Evolutionary conservation across 1,140 invertebrate species (phyloP).

Genomic region (Drosophila simulans): DNA sequence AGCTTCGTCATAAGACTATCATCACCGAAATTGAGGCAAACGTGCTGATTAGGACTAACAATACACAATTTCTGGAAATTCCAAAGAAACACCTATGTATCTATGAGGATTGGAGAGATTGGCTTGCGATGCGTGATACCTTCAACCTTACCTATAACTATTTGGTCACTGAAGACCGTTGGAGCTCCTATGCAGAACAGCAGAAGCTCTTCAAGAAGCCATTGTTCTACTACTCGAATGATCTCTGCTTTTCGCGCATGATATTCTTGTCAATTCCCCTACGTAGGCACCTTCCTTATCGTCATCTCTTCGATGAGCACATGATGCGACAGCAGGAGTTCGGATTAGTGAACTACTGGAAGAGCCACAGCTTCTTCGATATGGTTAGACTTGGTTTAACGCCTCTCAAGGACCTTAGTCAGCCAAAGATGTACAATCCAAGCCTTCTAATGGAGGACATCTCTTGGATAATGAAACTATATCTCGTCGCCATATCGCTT

Average conservation of each 20-base stretch:
- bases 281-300: constrained; percentile 41
- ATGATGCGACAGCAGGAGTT: constrained; percentile 45
- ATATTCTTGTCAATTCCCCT: constrained; percentile 31
- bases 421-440: not conserved
- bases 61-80: not conserved
- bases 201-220: constrained; percentile 44
- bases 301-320: constrained; percentile 53
- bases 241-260: constrained; percentile 45
- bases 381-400: constrained; percentile 45
- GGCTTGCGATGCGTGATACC: constrained; percentile 7
- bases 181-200: constrained; percentile 46
- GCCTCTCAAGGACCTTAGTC: constrained; percentile 32
- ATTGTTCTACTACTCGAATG: constrained; percentile 38
- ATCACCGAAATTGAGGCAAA: not conserved
- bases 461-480: constrained; percentile 33
- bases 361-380: constrained; percentile 36
- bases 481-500: not conserved
- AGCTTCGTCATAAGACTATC: constrained; percentile 12
- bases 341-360: constrained; percentile 45
- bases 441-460: constrained; percentile 31
- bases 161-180: constrained; percentile 29
- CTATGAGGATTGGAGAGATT: constrained; percentile 16
- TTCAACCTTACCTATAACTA: constrained; percentile 44
- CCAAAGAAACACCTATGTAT: not conserved
- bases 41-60: not conserved